Conservation (phyloP, 2,113 vertebrate species). For the Takifugu flavidus region DNA sequence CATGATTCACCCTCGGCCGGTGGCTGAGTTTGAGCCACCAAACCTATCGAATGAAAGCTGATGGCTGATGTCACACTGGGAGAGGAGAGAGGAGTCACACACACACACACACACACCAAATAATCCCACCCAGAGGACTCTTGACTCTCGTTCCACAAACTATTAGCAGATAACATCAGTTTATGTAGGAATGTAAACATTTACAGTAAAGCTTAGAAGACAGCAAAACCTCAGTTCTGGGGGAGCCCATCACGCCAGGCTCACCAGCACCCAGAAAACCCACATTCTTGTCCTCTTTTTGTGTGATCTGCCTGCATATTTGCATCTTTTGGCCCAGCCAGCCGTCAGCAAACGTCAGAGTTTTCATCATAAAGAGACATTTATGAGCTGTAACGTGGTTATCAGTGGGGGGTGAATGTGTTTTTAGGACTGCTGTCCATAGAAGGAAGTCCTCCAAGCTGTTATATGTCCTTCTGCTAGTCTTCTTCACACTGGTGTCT, state of each 20-base stretch:
- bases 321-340: no score
- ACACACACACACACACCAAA: slow-evolving; percentile 18
- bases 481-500: slow-evolving; percentile 60
- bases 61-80: slow-evolving; percentile 48
- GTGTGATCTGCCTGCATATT: no score
- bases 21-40: neutral
- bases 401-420: slow-evolving; percentile 29
- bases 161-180: slow-evolving; percentile 78
- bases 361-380: neutral
- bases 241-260: slow-evolving; percentile 59
- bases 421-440: slow-evolving; percentile 54
- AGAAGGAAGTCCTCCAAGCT: slow-evolving; percentile 69
- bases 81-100: slow-evolving; percentile 54
- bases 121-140: slow-evolving; percentile 70
- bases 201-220: slow-evolving; percentile 75
- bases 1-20: neutral
- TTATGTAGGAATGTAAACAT: slow-evolving; percentile 79
- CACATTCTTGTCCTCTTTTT: neutral
- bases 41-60: no score
- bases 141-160: slow-evolving; percentile 68
- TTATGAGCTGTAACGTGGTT: slow-evolving; percentile 2
- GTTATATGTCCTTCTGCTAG: slow-evolving; percentile 62
- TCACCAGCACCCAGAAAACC: slow-evolving; percentile 29
- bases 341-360: no score
- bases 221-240: slow-evolving; percentile 40